Evolutionary conservation across 1,140 invertebrate species (phyloP), one percentile per base, ranked within the genome.

Genomic region (Diorhabda elongata): DNA sequence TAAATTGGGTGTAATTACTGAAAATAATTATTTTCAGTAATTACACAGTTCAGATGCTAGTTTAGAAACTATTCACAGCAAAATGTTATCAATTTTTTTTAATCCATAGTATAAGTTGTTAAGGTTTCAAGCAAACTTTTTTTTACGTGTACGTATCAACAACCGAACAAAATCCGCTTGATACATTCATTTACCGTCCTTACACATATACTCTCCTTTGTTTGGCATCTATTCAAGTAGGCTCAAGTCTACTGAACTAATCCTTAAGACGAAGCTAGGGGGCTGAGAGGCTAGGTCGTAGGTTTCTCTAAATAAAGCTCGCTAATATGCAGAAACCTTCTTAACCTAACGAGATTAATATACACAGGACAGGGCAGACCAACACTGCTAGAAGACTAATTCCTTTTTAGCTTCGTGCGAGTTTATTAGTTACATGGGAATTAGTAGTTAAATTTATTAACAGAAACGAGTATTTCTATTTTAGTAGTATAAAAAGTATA

Each of bases 341-440:
- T 86, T 87, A 86, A 85, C 84, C 85, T 86, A 87, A 87, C 85
- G 85, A 83, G 85, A 87, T 87, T 87, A 87, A 83, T 85, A 83
- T 84, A 83, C 81, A 83, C 84, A 85, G 84, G 84, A 68, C 73
- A 72, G 75, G 73, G 71, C 73, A 76, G 67, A 52, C 47, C 47
- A n/a, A 52, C 47, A 52, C 47, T 52, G 47, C 47, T n/a, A n/a
- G 68, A 70, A 69, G 71, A 70, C 72, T 77, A 77, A 79, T 75
- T 73, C 74, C 73, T 67, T 52, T 26, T 26, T 52, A 52, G 6
- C 66, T 72, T 69, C 68, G 69, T 77, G 69, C 69, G 69, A 70
- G 74, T 75, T 77, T 77, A 78, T 77, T 77, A 76, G 71, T 73
- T 67, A 62, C n/a, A 8, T 52, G 47, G 47, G 47, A 3, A n/a